Evolutionary conservation across 2,888 invertebrate species (phyloP), one percentile per base, ranked within the genome.

Genomic region (Tenthredo mesomela): DNA sequence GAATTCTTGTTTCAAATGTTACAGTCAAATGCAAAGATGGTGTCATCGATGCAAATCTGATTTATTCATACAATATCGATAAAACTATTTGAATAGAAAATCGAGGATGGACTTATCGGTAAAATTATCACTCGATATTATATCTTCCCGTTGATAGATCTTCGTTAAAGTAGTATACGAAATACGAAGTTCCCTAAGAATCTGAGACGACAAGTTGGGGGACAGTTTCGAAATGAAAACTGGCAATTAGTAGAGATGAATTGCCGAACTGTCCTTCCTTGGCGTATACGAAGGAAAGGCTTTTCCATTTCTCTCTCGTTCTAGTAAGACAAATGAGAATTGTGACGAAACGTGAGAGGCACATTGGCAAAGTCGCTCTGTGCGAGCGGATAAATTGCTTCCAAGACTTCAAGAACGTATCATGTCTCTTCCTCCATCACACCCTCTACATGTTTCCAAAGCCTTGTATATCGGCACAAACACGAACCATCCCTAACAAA

Each of bases 241-340:
- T 25, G 73, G 73, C 29, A 43, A 73, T 73, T 73, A 73, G 43
- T 43, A 73, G 73, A 43, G 73, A 73, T 73, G 43, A 73, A 73
- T 73, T 73, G 43, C 43, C 40, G 43, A 73, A 73, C 73, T 73
- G 43, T 73, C 73, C 43, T 40, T 4, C 25, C 40, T 43, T 15
- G 73, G 43, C 73, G 21, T 43, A 25, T 21, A 21, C 73, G 43
- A n/a, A 47, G 40, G 43, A 40, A 73, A 43, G 47, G 73, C 40
- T 40, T 73, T 43, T 73, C 40, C 73, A 73, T 73, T 40, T 43
- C 40, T 43, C 47, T 43, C 43, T 18, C 21, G 43, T 73, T 43
- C 40, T 25, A 15, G 73, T 43, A 25, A 73, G 43, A 73, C 73
- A 43, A 25, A 73, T 73, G 73, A 73, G 43, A 40, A 73, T 73